A percentile compares a stretch with the other conserved stretches of the same genome.
Evolutionary conservation across 2,797 vertebrate species (phyloP).

Genomic region (Helicolenus hilgendorfi): DNA sequence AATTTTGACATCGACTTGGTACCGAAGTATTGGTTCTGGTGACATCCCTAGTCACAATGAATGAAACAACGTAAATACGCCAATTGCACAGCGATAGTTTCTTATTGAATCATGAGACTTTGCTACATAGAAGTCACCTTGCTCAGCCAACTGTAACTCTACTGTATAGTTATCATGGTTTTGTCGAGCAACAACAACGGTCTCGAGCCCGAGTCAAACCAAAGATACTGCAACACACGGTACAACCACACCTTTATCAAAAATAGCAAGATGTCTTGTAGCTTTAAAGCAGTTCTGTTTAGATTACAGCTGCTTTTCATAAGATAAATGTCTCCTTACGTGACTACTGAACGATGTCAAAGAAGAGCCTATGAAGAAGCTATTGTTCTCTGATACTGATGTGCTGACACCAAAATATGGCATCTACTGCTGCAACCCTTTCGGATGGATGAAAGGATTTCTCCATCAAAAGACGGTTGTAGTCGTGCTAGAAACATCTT

Average conservation of each 20-base stretch:
- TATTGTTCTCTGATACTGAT: neutral
- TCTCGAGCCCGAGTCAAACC: neutral
- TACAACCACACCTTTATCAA: neutral
- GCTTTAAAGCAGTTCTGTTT: neutral
- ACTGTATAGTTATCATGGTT: too few relatives aligned
- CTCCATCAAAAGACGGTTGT: neutral
- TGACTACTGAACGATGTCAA: neutral
- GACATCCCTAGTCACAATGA: too few relatives aligned
- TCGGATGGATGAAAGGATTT: slow-evolving; percentile 9
- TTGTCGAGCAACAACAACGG: too few relatives aligned
- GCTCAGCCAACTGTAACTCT: too few relatives aligned
- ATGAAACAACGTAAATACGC: too few relatives aligned
- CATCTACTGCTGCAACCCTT: neutral
- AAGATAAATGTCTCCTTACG: neutral
- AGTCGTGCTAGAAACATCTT: neutral
- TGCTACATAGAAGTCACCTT: too few relatives aligned
- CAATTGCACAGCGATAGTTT: too few relatives aligned
- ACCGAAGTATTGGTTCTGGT: too few relatives aligned
- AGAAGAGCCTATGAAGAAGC: neutral
- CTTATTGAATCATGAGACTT: too few relatives aligned
- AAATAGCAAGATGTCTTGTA: neutral
- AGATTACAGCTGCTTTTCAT: neutral
- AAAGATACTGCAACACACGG: neutral
- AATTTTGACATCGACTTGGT: too few relatives aligned
- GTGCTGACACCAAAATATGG: slow-evolving; percentile 2